Evolutionary conservation across 2,113 vertebrate genomes (phyloP).

Genomic region (Chlorocebus sabaeus): DNA sequence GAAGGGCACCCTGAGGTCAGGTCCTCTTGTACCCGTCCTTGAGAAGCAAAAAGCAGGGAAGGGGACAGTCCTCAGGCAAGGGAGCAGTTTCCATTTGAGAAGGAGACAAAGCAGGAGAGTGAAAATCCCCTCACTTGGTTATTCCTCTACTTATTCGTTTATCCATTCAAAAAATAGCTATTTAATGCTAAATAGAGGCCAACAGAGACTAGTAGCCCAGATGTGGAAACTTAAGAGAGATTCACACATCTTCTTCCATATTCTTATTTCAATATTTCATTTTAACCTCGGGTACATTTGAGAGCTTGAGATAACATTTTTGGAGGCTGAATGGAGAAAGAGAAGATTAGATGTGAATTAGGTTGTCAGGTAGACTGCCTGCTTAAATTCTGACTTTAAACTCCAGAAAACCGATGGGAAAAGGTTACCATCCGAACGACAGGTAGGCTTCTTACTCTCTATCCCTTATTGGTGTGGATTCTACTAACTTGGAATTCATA

Average conservation of each 20-base stretch:
- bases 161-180: background rate
- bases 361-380: background rate
- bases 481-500: background rate
- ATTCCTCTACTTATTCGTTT: background rate
- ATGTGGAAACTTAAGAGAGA: background rate
- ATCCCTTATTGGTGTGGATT: background rate
- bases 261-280: background rate
- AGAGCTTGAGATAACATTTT: background rate
- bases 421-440: background rate
- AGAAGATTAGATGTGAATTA: constrained; percentile 20
- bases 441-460: background rate
- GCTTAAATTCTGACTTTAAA: background rate
- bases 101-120: background rate
- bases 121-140: background rate
- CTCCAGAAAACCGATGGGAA: background rate
- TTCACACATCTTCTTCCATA: background rate
- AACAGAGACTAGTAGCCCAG: background rate
- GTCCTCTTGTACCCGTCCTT: background rate
- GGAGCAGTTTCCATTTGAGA: background rate
- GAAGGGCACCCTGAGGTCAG: background rate
- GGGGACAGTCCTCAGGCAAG: background rate
- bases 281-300: background rate
- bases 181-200: background rate
- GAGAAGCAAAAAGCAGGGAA: background rate
- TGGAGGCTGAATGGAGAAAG: background rate